Evolutionary conservation across 1,140 invertebrate species (phyloP).

Genomic region (Drosophila tani): DNA sequence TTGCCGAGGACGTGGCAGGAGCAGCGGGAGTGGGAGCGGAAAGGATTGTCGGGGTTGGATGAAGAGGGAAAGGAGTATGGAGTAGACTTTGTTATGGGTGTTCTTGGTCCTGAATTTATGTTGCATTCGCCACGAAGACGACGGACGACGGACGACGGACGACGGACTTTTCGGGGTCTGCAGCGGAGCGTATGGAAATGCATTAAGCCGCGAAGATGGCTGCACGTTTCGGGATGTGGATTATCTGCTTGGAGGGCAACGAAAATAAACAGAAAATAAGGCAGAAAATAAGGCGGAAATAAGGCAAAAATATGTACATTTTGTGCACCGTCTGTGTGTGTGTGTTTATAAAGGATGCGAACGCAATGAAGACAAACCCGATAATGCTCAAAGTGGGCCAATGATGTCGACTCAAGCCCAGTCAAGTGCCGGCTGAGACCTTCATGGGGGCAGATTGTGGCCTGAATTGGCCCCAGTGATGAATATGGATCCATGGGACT

Average conservation of each 20-base stretch:
- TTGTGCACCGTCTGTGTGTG: background rate
- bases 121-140: conserved; percentile 25
- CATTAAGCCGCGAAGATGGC: conserved; percentile 37
- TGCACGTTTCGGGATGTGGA: conserved; percentile 25
- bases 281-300: background rate
- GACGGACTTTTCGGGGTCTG: conserved; percentile 18
- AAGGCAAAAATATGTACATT: background rate
- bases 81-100: conserved; percentile 27
- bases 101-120: conserved; percentile 44
- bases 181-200: conserved; percentile 44
- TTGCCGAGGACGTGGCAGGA: conserved; percentile 25
- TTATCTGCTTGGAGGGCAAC: conserved; percentile 1
- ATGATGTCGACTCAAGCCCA: conserved; percentile 29
- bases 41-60: conserved; percentile 27
- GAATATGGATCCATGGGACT: conserved; percentile 6
- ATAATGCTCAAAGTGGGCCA: conserved; percentile 33
- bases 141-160: too few species aligned
- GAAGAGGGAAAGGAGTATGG: background rate
- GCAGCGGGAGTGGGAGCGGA: conserved; percentile 28
- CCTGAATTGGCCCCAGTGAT: conserved; percentile 11
- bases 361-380: conserved; percentile 17
- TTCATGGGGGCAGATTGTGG: conserved; percentile 13
- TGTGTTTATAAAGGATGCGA: background rate
- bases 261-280: background rate
- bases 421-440: conserved; percentile 20